Base-by-base conservation (phyloP, 2,797 vertebrate genomes). In the Lerista edwardsae region DNA sequence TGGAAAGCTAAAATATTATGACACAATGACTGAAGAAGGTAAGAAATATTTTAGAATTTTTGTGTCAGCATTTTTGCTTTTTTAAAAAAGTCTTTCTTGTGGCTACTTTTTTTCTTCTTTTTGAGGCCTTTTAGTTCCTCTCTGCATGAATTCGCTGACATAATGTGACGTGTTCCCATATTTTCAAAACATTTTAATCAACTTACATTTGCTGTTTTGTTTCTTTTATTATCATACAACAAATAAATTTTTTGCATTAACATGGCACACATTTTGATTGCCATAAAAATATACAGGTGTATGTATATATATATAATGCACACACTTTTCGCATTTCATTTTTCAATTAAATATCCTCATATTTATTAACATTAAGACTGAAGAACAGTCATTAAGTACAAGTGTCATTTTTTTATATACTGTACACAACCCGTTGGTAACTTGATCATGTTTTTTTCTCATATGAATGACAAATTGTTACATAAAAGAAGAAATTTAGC, bases 1-100 rank as follows among this genome's bases (percentile, higher is more conserved):
- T 98, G 98, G 98, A 97, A 99, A 99, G 96, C 98, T 99, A 98
- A 99, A 99, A 99, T 99, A 99, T 99, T 99, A 99, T 99, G 98
- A 99, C 97, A 98, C 98, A 99, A 99, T 99, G 98, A 99, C 97
- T 95, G 98, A 99, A 97, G 98, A 99, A 99, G 98, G 98, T 99
- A 99, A 99, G 98, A 95, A 94, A 94, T 92, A 95, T 93, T 96
- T 96, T 93, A 95, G 94, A 95, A 95, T 95, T 95, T 93, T 95
- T 90, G 89, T 93, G 89, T 92, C 93, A 93, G 91, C 92, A 92
- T 95, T 92, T 86, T 86, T 91, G 92, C 87, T 95, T 91, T 84
- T 95, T 95, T 86, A 84, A 41, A 31, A 67, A 55, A 75, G 65
- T 91, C 86, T 93, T 90, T 91, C 90, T 79, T 91, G 89, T 94